Evolutionary conservation across 2,113 vertebrate species (phyloP).

Genomic region (Arizona elegans): DNA sequence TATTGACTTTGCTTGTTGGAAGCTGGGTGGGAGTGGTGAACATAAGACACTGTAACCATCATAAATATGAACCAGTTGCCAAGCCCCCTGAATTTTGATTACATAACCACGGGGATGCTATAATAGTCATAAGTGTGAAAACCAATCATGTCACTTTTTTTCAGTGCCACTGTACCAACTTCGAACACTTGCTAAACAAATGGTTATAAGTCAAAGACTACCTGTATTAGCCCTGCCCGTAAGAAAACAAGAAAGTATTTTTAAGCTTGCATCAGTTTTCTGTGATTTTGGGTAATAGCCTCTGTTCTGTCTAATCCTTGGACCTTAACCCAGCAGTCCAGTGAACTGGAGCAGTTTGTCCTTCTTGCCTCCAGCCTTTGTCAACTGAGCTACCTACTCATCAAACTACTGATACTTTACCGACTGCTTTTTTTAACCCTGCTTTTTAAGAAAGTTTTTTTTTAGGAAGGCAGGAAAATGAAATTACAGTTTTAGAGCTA

Average conservation of each 20-base stretch:
- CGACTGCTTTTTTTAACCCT: neutral
- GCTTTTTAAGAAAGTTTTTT: slow-evolving; percentile 16
- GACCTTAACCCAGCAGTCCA: neutral
- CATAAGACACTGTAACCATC: neutral
- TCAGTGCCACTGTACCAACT: neutral
- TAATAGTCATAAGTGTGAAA: neutral
- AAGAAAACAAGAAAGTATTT: neutral
- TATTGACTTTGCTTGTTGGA: neutral
- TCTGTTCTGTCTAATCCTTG: neutral
- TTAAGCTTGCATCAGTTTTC: neutral
- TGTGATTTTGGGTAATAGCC: neutral
- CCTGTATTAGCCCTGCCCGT: neutral
- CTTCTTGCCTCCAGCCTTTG: neutral
- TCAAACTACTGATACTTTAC: neutral
- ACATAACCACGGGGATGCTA: neutral
- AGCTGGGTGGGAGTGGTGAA: neutral
- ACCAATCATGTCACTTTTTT: neutral
- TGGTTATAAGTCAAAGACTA: neutral
- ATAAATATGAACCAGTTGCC: neutral
- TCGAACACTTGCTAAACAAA: neutral
- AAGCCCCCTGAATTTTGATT: neutral
- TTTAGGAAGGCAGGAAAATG: slow-evolving; percentile 10
- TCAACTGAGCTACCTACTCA: neutral
- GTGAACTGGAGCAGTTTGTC: neutral
- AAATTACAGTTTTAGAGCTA: slow-evolving; percentile 21